These are phyloP conservation scores for Dyspetes luteomarginatus DNA, from an alignment of 2,888 invertebrate species.

Conservation along the genomic window DNA sequence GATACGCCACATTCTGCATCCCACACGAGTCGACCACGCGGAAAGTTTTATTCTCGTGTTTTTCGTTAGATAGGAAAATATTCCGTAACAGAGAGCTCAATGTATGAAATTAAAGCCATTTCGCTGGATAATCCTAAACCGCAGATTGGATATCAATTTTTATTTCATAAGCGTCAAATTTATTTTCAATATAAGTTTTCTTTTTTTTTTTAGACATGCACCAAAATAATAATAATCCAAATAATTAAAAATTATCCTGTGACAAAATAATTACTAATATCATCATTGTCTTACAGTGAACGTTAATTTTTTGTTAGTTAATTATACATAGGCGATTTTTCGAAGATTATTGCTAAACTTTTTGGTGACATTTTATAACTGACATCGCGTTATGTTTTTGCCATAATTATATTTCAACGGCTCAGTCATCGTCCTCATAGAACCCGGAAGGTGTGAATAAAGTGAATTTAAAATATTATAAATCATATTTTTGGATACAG, in stretches of 20 bases:
- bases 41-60: slow-evolving; percentile 42
- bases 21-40: slow-evolving; percentile 45
- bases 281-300: too few relatives aligned
- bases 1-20: slow-evolving; percentile 53
- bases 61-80: neutral
- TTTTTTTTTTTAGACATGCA: too few relatives aligned
- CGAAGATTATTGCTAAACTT: too few relatives aligned
- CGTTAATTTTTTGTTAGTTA: too few relatives aligned
- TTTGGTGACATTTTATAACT: too few relatives aligned
- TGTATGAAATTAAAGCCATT: neutral
- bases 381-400: too few relatives aligned
- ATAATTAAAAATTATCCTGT: neutral
- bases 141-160: neutral
- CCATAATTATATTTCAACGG: too few relatives aligned
- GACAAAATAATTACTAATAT: neutral
- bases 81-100: neutral
- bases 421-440: too few relatives aligned
- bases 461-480: neutral
- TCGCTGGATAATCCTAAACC: neutral
- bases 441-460: too few relatives aligned
- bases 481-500: neutral
- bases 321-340: too few relatives aligned
- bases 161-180: neutral
- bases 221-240: too few relatives aligned
- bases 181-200: neutral